Base-by-base conservation (phyloP, 2,113 vertebrate species). In the Ochotona curzoniae region DNA sequence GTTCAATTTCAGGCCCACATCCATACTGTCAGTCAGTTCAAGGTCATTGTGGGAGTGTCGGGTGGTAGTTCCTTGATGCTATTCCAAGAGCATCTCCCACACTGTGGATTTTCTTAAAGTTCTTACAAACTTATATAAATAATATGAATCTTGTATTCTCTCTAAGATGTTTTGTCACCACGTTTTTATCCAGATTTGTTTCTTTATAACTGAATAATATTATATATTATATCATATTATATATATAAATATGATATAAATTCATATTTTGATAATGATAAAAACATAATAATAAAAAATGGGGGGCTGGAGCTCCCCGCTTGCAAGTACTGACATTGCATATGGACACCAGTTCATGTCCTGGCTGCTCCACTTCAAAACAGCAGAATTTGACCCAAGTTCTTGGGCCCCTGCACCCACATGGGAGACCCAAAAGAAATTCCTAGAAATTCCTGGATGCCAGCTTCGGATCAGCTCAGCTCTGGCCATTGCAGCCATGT, bases 1-100 rank as follows among this genome's bases (percentile, higher is more conserved):
- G 93, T 86, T 93, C 94, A 94, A 86, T 64, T 86, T 64, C 44
- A n/a, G 60, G 30, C n/a, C 57, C 60, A 67, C 30, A 17, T 57
- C 54, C 14, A 17, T 12, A 17, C 12, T 57, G 54, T 17, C 54
- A 57, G 17, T 18, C 54, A 17, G 54, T 18, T 74, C 57, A 79
- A n/a, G 70, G 61, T 30, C 20, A 47, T 21, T 0, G 1, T 7
- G 13, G 23, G n/a, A 38, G 21, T 51, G 4, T 18, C 1, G n/a
- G 23, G n/a, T 28, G 76, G 14, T 32, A 6, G 7, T 35, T 13
- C 8, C 3, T 0, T 1, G 8, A 9, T 5, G 17, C 30, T 47
- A 79, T 1, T 71, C 23, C 8, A 6, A 7, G 30, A 21, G 21
- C 30, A 44, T 51, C 23, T 60, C 14, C 28, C n/a, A 32, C 44